A percentile compares a stretch with the other conserved stretches of the same genome.
These are phyloP conservation scores for Chromoteleia sp. DNA, from an alignment of 2,888 invertebrate species.

Conservation along the genomic window DNA sequence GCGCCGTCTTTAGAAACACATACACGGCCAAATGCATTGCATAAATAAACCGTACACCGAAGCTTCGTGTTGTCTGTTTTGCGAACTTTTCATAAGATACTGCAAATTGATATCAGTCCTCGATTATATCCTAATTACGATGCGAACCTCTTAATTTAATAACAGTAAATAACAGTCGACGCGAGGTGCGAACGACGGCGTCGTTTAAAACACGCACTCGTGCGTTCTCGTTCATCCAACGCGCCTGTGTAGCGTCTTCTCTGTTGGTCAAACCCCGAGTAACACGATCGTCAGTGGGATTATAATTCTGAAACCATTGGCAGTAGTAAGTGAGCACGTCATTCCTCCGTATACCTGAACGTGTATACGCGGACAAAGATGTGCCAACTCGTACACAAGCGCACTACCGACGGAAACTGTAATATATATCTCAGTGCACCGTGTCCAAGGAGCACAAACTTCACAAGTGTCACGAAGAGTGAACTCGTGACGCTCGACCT, in stretches of 20 bases:
- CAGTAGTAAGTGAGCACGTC: constrained; percentile 72
- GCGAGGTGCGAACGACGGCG: constrained; percentile 25
- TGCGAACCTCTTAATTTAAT: not conserved
- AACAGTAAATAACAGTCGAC: not conserved
- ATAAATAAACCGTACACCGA: constrained; percentile 18
- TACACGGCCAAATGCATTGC: constrained; percentile 26
- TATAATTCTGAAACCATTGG: constrained; percentile 77
- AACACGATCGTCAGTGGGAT: constrained; percentile 69
- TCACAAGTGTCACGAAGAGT: constrained; percentile 82
- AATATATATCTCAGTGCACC: constrained; percentile 78
- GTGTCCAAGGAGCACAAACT: constrained; percentile 81
- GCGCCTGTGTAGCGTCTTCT: constrained; percentile 31
- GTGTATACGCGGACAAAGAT: constrained; percentile 54
- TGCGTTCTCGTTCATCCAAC: constrained; percentile 63
- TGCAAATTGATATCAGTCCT: constrained; percentile 23
- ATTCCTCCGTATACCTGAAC: constrained; percentile 58
- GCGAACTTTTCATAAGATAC: constrained; percentile 21
- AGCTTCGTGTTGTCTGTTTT: constrained; percentile 1
- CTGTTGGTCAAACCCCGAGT: constrained; percentile 31
- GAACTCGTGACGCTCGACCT: constrained; percentile 79
- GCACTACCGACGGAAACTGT: constrained; percentile 68
- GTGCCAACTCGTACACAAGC: constrained; percentile 48
- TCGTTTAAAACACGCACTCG: constrained; percentile 27
- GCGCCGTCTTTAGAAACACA: constrained; percentile 20
- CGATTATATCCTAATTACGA: constrained; percentile 36